Percentiles rank a stretch among this genome's conserved stretches.
These are phyloP conservation scores for Ooceraea biroi DNA, from an alignment of 1,140 invertebrate species.

Conservation along the genomic window DNA sequence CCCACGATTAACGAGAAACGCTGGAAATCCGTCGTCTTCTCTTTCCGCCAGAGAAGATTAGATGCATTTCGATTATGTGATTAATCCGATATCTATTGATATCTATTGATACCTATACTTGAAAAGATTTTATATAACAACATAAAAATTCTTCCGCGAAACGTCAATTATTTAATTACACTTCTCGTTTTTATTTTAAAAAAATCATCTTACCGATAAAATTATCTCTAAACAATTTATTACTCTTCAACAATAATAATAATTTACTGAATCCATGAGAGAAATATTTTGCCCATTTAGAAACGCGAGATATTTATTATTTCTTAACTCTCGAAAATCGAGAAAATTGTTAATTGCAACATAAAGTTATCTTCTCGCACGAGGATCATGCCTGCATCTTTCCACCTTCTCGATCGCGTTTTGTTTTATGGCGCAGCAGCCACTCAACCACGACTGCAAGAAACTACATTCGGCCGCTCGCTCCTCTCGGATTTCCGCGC, in stretches of 20 bases:
- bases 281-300: not conserved
- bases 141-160: not conserved
- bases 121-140: slow-evolving; percentile 1
- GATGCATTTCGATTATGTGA: not conserved
- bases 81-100: not conserved
- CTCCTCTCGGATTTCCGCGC: slow-evolving; percentile 11
- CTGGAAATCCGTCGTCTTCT: slow-evolving; percentile 10
- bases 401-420: not conserved
- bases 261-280: not conserved
- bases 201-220: too few species aligned
- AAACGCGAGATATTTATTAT: not conserved
- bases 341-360: not conserved
- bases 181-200: not conserved
- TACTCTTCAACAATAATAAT: not conserved
- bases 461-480: slow-evolving; percentile 27
- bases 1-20: slow-evolving; percentile 52
- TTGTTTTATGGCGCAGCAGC: slow-evolving; percentile 5
- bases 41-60: slow-evolving; percentile 10
- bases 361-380: slow-evolving; percentile 5
- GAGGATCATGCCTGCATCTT: not conserved
- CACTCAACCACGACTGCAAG: slow-evolving; percentile 23
- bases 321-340: not conserved
- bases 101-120: not conserved
- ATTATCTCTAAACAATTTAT: too few species aligned
- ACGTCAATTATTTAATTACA: too few species aligned